Base-by-base conservation (phyloP, 1,140 invertebrate species). In the Nasonia longicornis region DNA sequence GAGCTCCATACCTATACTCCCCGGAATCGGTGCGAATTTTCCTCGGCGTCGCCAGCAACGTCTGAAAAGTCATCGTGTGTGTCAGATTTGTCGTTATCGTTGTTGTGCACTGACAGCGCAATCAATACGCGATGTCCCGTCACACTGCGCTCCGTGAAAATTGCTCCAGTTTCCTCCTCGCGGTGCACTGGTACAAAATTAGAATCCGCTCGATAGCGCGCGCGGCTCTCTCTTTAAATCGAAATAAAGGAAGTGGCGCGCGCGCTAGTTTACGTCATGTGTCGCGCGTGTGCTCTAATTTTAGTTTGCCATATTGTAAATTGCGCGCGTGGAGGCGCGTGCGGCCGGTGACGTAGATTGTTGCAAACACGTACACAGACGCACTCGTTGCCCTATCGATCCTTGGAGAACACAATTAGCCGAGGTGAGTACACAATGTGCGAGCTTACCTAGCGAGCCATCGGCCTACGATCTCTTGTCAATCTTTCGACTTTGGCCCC, bases 391-490 rank as follows among this genome's bases (percentile, higher is more conserved):
- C 16, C 48, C 14, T 52, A 52, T 52, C 48, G 48, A 52, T 52
- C 48, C 48, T 52, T 10, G 48, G 1, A 16, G 16, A 1, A 52
- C 12, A 16, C 48, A 52, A 20, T 52, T 52, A 52, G 48, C 48
- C 12, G 12, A 12, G 45, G 10, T 48, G 45, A 11, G 45, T 48
- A 48, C 8, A 48, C 3, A 48, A 14, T 48, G 20, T 67, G 31
- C 2, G 31, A 58, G 38, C 26, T 79, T 73, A 79, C 78, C 70
- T 72, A 73, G 3, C 58, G 14, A 67, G 2, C 71, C 78, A 74
- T 80, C 72, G 71, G 35, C 42, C 14, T 73, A 26, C 3, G 14
- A 80, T 58, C 52, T n/a, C 16, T 58, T n/a, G 14, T 58, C 52
- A n/a, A 20, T 58, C 16, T 58, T 58, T 6, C 20, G 16, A n/a